Conservation (phyloP, 1,140 invertebrate genomes). For the Drosophila prosaltans region DNA sequence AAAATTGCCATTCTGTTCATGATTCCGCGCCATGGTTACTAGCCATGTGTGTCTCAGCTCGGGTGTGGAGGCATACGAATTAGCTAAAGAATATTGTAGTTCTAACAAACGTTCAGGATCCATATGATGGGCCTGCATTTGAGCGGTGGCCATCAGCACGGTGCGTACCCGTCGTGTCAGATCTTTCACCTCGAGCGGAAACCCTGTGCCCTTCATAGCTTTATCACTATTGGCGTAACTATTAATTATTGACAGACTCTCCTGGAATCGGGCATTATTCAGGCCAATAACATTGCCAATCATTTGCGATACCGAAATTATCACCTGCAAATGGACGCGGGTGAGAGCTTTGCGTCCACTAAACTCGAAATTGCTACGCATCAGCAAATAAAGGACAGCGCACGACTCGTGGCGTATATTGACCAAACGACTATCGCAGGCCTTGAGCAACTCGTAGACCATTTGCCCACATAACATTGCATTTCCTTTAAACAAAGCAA, state of each 20-base stretch:
- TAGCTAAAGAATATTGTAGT: constrained; percentile 95
- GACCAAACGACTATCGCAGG: constrained; percentile 91
- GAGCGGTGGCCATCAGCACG: constrained; percentile 95
- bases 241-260: constrained; percentile 95
- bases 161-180: constrained; percentile 95
- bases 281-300: constrained; percentile 93
- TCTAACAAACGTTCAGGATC: constrained; percentile 96
- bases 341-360: constrained; percentile 92
- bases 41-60: constrained; percentile 96
- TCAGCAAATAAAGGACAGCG: constrained; percentile 94
- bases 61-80: constrained; percentile 96
- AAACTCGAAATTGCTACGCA: constrained; percentile 97
- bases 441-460: constrained; percentile 91
- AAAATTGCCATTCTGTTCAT: constrained; percentile 87
- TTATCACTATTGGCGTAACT: constrained; percentile 96
- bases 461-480: constrained; percentile 92
- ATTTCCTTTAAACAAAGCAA: constrained; percentile 92
- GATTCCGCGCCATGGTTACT: constrained; percentile 94
- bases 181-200: constrained; percentile 95
- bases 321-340: constrained; percentile 93
- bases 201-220: constrained; percentile 95
- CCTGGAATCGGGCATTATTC: constrained; percentile 95
- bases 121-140: constrained; percentile 94
- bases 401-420: constrained; percentile 94
- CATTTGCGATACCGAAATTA: constrained; percentile 96